Evolutionary conservation across 2,888 invertebrate genomes (phyloP), one percentile per base, ranked within the genome.

Genomic region (Drosophila kambysellisi): DNA sequence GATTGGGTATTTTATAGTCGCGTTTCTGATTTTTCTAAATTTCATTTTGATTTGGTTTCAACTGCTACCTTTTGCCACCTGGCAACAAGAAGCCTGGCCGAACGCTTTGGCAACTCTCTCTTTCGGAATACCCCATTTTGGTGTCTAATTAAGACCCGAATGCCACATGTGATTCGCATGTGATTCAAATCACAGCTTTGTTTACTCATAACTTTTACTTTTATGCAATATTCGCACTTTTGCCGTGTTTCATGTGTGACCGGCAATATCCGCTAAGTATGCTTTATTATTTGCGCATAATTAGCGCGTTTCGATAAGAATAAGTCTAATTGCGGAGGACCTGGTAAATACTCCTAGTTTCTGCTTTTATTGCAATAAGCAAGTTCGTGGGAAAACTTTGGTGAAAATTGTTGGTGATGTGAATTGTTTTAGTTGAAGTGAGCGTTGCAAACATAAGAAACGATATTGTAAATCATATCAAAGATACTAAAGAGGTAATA

Each of bases 251-350:
- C 65, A 59, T 53, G 61, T 73, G 65, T 64, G 81, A 50, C 39
- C 58, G 63, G 48, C 61, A 54, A 32, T 63, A 58, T 52, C 58
- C 71, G 41, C 60, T 61, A 71, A 81, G 76, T 70, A 53, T 70
- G 71, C 71, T 58, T 69, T 62, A 65, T 79, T 88, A 83, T 88
- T 82, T 88, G 85, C 76, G 78, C 88, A 78, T 78, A 88, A 88
- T 88, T 88, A 87, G 87, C 80, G 79, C 69, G 68, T 80, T 83
- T 83, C 76, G 76, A 83, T 79, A 63, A 68, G 58, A 82, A 67
- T 66, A 70, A 51, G 65, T 71, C 59, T 57, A 69, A 72, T 83
- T 87, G 81, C 71, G 30, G 53, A 39, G 11, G 39, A 59, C 62
- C 37, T 17, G 11, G 37, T 29, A 54, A 53, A 63, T 54, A 43